Base-by-base conservation (phyloP, 1,140 invertebrate species). In the Melitaea cinxia region DNA sequence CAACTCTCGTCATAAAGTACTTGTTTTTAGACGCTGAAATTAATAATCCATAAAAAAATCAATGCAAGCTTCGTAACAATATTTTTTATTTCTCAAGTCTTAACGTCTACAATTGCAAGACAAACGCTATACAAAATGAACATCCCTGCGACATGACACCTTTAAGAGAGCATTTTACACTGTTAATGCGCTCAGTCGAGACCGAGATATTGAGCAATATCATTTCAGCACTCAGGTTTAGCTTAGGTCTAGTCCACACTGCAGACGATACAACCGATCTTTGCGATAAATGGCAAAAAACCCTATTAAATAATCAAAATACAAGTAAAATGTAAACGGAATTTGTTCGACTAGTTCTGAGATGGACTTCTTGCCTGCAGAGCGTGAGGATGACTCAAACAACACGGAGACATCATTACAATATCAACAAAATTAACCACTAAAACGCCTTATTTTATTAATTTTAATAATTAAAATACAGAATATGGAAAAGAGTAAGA, bases 191-290 rank as follows among this genome's bases (percentile, higher is more conserved):
- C 21, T 50, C 57, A 47, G 56, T 17, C 24, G 14, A 52, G 24
- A n/a, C 26, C 10, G 23, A 59, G 56, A 35, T 47, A 59, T 60
- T 60, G 33, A 60, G 47, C 58, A 52, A 52, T 60, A 55, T 37
- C 30, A 7, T 28, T 15, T 52, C 42, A 47, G 42, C 23, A 23
- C 42, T 47, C 42, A 23, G 42, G 19, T 47, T 47, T 47, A 10
- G 42, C 42, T 47, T 23, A 47, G 42, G 21, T 47, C 42, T 47
- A 47, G 42, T 15, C 9, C 30, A 12, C 42, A 21, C 42, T 23
- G 42, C 42, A 47, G 42, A 23, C 42, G 21, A 12, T 10, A 21
- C 19, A 23, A 23, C 37, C 30, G 30, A 33, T 33, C 30, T 33
- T 39, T 7, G 37, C 15, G 14, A 42, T 17, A 42, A 2, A 47